Percentiles rank a stretch among this genome's conserved stretches.
Evolutionary conservation across 2,113 vertebrate species (phyloP).

Genomic region (Heptranchias perlo): DNA sequence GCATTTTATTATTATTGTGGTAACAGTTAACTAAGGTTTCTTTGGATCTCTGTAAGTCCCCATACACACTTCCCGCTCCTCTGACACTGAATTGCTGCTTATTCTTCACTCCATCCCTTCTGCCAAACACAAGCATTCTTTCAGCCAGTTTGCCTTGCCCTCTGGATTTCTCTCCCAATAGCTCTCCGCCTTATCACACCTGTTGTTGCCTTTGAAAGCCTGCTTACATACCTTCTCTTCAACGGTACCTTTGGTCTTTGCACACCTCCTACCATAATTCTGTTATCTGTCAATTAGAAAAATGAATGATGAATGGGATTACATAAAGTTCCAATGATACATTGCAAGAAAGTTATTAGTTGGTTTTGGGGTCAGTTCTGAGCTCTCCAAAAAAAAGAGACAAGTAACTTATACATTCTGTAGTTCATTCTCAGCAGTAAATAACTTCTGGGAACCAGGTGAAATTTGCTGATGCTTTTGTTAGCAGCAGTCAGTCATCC

Average conservation of each 20-base stretch:
- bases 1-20: not conserved
- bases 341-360: not conserved
- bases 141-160: not conserved
- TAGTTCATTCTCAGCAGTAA: not conserved
- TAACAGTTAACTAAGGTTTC: not conserved
- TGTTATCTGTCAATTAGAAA: not conserved
- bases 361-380: not conserved
- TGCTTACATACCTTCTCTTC: not conserved
- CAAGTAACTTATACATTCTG: not conserved
- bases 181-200: not conserved
- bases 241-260: not conserved
- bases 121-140: not conserved
- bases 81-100: not conserved
- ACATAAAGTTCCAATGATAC: not conserved
- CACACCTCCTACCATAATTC: not conserved
- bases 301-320: not conserved
- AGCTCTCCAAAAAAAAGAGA: not conserved
- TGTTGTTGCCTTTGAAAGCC: not conserved
- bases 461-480: constrained; percentile 8
- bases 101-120: not conserved
- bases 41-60: not conserved
- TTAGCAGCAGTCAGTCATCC: not conserved
- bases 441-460: not conserved
- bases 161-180: not conserved
- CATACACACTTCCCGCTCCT: not conserved